Evolutionary conservation across 2,888 invertebrate genomes (phyloP).

Genomic region (Crematogaster levior): DNA sequence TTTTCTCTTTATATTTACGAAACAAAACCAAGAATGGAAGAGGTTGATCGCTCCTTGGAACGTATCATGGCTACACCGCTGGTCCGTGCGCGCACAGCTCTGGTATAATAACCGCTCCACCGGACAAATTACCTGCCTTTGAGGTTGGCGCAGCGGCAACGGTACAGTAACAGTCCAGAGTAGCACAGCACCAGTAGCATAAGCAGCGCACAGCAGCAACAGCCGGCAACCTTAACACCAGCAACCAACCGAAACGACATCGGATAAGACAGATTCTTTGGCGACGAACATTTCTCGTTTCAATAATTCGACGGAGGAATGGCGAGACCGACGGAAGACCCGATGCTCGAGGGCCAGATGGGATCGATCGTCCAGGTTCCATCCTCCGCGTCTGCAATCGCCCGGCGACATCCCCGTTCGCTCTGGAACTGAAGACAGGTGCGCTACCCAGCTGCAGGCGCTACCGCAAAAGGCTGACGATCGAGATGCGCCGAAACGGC

Average conservation of each 20-base stretch:
- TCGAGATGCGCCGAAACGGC: constrained; percentile 1
- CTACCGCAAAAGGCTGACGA: constrained; percentile 33
- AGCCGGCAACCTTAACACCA: constrained; percentile 53
- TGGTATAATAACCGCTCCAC: constrained; percentile 89
- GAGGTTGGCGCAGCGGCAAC: constrained; percentile 58
- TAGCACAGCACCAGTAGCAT: constrained; percentile 66
- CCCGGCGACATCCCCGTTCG: constrained; percentile 53
- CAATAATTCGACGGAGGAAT: constrained; percentile 88
- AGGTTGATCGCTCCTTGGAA: constrained; percentile 92
- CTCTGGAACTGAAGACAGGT: constrained; percentile 63
- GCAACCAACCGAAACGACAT: constrained; percentile 79
- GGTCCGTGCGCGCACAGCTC: constrained; percentile 91
- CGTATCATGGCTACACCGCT: constrained; percentile 91
- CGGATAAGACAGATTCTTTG: constrained; percentile 88
- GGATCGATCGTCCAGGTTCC: constrained; percentile 67
- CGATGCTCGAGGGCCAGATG: constrained; percentile 84
- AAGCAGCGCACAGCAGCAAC: constrained; percentile 66
- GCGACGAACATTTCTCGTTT: constrained; percentile 86
- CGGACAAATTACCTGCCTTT: constrained; percentile 65
- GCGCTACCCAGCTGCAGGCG: constrained; percentile 58
- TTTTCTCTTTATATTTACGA: constrained; percentile 77
- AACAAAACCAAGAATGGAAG: constrained; percentile 89
- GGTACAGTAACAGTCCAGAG: constrained; percentile 63
- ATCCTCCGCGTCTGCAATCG: constrained; percentile 67
- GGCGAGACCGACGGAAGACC: constrained; percentile 89